phyloP scores from a whole-genome alignment of 2,888 invertebrate species.

The Scaptodrosophila latifasciaeformis region DNA sequence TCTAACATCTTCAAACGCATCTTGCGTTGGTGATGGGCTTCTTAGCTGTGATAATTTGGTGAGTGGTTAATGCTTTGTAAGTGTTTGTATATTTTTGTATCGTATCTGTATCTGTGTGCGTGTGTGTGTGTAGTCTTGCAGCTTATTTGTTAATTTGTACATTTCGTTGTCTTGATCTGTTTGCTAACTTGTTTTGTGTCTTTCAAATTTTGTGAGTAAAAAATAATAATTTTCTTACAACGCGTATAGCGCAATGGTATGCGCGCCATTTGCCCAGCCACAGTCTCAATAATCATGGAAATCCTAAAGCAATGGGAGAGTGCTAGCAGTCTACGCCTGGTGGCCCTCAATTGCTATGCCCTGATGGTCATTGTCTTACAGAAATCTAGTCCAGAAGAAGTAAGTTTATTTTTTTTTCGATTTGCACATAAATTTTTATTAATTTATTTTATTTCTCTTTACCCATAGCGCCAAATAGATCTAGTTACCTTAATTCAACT shows the following conservation, averaged over 20 bases:
- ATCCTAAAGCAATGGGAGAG: conserved; percentile 76
- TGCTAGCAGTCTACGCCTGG: conserved; percentile 72
- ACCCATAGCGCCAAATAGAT: conserved; percentile 79
- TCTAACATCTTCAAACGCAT: conserved; percentile 70
- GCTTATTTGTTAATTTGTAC: neutral
- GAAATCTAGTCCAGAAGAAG: conserved; percentile 78
- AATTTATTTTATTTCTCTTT: conserved; percentile 28
- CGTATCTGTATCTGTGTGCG: conserved; percentile 7
- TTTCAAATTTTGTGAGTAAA: too few relatives aligned
- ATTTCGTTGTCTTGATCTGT: too few relatives aligned
- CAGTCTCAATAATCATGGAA: conserved; percentile 77
- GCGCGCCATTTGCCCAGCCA: conserved; percentile 79
- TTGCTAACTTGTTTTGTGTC: too few relatives aligned
- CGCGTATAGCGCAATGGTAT: conserved; percentile 77
- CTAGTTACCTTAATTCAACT: conserved; percentile 75
- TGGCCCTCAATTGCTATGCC: conserved; percentile 77
- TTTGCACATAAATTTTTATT: neutral
- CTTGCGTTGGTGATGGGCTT: conserved; percentile 73
- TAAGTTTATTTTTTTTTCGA: conserved; percentile 46
- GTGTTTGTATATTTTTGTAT: too few relatives aligned
- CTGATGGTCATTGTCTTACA: conserved; percentile 78
- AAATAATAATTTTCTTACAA: conserved; percentile 1
- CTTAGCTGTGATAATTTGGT: conserved; percentile 75
- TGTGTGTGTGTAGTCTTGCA: neutral
- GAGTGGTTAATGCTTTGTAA: conserved; percentile 59